These are phyloP conservation scores for Caenorhabditis sp. DNA, from an alignment of 2,888 invertebrate species.

Conservation along the genomic window DNA sequence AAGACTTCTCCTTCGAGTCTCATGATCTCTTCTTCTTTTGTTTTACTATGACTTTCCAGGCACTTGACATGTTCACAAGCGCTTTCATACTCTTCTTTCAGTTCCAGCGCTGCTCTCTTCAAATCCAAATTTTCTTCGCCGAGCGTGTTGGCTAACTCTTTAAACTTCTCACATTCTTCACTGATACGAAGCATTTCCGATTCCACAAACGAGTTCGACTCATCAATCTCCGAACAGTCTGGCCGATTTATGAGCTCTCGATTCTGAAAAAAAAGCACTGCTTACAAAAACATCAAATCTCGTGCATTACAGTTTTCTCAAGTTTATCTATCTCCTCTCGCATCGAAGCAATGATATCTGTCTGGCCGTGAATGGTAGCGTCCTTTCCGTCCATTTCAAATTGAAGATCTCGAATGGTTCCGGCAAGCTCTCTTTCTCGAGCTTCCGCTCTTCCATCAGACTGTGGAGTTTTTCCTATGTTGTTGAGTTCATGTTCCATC, in stretches of 20 bases:
- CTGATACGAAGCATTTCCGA: slow-evolving; percentile 42
- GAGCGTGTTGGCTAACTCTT: slow-evolving; percentile 13
- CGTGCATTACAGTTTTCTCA: slow-evolving; percentile 35
- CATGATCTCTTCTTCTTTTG: slow-evolving; percentile 40
- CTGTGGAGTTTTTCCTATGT: background rate
- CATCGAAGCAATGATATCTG: slow-evolving; percentile 25
- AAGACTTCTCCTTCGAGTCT: slow-evolving; percentile 58
- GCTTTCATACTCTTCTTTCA: slow-evolving; percentile 44
- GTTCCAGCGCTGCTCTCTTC: slow-evolving; percentile 30
- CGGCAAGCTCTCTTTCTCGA: slow-evolving; percentile 34
- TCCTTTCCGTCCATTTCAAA: slow-evolving; percentile 52
- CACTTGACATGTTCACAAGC: slow-evolving; percentile 35
- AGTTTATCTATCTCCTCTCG: slow-evolving; percentile 37
- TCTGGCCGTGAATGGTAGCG: slow-evolving; percentile 11
- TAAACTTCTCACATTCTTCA: slow-evolving; percentile 46
- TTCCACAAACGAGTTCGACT: slow-evolving; percentile 35
- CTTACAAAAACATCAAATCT: background rate
- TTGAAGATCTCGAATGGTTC: slow-evolving; percentile 34
- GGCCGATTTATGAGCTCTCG: slow-evolving; percentile 48
- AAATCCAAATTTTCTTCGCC: slow-evolving; percentile 35
- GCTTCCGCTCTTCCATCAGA: slow-evolving; percentile 23
- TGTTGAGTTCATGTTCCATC: slow-evolving; percentile 54
- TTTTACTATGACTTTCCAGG: slow-evolving; percentile 47
- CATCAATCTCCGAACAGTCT: slow-evolving; percentile 19
- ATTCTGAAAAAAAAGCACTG: slow-evolving; percentile 31